A percentile compares a stretch with the other conserved stretches of the same genome.
Conservation (phyloP, 2,888 invertebrate species). For the Euplagia quadripunctaria region DNA sequence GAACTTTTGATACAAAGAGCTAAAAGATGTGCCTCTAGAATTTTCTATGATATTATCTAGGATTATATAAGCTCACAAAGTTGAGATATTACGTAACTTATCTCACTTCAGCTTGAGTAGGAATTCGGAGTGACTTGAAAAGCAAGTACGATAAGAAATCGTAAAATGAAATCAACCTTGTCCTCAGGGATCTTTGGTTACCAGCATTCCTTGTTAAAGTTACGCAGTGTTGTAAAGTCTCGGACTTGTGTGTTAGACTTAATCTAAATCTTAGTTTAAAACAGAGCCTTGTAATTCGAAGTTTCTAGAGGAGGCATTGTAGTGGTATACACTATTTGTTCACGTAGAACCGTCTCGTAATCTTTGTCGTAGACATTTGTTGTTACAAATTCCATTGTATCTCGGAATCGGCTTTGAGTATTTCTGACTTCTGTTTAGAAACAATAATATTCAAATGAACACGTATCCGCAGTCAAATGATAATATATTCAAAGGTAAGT, state of each 20-base stretch:
- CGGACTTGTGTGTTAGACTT: conserved; percentile 34
- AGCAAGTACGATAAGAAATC: conserved; percentile 45
- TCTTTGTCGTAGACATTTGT: conserved; percentile 18
- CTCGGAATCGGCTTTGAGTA: conserved; percentile 16
- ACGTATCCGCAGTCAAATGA: background rate
- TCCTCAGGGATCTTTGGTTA: conserved; percentile 37
- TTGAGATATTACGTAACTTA: conserved; percentile 47
- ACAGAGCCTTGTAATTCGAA: conserved; percentile 27
- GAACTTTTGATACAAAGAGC: conserved; percentile 36
- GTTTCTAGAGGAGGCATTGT: conserved; percentile 33
- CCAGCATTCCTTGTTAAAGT: conserved; percentile 35
- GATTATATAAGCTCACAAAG: conserved; percentile 40
- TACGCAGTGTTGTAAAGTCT: conserved; percentile 32
- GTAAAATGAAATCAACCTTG: conserved; percentile 45
- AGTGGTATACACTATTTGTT: conserved; percentile 17
- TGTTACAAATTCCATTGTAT: conserved; percentile 23
- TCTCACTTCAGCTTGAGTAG: conserved; percentile 44
- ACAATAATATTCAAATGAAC: background rate
- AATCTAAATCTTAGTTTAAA: conserved; percentile 37
- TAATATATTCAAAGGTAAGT: background rate
- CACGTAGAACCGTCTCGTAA: conserved; percentile 21
- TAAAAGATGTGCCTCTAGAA: conserved; percentile 32
- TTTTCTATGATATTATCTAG: conserved; percentile 31
- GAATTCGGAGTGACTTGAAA: conserved; percentile 44
- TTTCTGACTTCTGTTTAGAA: background rate